Evolutionary conservation across 2,888 invertebrate species (phyloP), one percentile per base, ranked within the genome.

Genomic region (Temnothorax unifasciatus): DNA sequence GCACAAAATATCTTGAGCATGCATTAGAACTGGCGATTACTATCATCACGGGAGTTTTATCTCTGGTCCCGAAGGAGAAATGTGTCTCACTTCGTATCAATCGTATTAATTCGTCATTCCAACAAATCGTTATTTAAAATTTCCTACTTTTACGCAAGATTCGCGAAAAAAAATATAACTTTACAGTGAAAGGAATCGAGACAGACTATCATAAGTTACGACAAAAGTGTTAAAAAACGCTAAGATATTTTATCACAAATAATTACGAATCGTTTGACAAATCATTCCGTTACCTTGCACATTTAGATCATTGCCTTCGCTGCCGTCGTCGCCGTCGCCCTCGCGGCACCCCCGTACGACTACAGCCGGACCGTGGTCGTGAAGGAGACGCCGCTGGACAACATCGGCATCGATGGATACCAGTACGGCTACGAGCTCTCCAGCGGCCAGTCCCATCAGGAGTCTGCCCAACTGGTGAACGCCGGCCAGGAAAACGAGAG

Each of bases 331-430:
- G 93, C 91, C 54, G 90, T 91, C 18, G 92, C 90, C 21, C 75
- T 90, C 11, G 92, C 93, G 9, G 91, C 90, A 1, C 92, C 93
- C 0, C 90, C 87, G 0, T 25, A 79, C 0, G 25, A 86, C 9
- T 41, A 47, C 59, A 73, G 9, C 0, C 79, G 85, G 21, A 88
- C 90, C 0, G 83, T 89, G 0, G 4, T 93, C 13, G 88, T 93
- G 0, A 91, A 91, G 34, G 92, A 93, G 44, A 89, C 88, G 0
- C 92, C 88, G 3, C 87, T 85, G 2, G 88, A 94, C 85, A 94
- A 93, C 87, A 92, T 92, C 44, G 94, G 94, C 1, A 11, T 93
- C 18, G 93, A 88, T 29, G 87, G 87, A 29, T 94, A 94, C 88
- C 82, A 85, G 9, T 94, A 83, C 69, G 90, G 50, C 13, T 94